These are phyloP conservation scores for Silurus lanzhouensis DNA, from an alignment of 2,797 vertebrate genomes.

Conservation along the genomic window DNA sequence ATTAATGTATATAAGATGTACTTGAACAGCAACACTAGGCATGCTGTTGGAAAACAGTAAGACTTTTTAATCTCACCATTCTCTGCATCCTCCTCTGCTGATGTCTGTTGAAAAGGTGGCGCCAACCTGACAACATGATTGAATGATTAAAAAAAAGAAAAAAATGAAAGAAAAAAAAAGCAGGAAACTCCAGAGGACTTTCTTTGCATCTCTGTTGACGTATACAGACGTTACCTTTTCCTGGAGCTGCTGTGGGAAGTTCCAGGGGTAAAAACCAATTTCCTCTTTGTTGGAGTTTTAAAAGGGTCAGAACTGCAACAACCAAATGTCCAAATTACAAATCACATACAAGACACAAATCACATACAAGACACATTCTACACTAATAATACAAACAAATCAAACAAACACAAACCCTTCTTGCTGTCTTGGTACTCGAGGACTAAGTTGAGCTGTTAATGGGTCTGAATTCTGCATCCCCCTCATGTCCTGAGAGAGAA, in stretches of 20 bases:
- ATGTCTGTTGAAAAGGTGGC: slow-evolving; percentile 47
- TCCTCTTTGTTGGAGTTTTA: slow-evolving; percentile 47
- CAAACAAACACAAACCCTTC: slow-evolving; percentile 45
- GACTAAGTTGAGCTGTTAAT: slow-evolving; percentile 52
- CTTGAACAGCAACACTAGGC: neutral
- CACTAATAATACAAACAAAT: neutral
- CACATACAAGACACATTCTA: neutral
- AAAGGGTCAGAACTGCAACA: slow-evolving; percentile 42
- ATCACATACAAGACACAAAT: neutral
- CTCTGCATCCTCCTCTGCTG: slow-evolving; percentile 47
- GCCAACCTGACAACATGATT: slow-evolving; percentile 46
- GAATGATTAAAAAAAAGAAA: slow-evolving; percentile 4
- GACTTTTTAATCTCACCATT: slow-evolving; percentile 38
- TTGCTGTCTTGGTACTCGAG: slow-evolving; percentile 47
- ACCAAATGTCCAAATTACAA: neutral
- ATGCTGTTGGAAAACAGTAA: neutral
- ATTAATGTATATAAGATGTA: no score
- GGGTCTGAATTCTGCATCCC: slow-evolving; percentile 39
- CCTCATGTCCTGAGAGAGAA: slow-evolving; percentile 29
- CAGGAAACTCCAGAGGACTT: neutral
- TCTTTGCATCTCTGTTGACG: neutral
- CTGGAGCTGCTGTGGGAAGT: slow-evolving; percentile 23
- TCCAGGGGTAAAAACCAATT: slow-evolving; percentile 35
- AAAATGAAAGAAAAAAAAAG: neutral
- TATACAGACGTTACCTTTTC: slow-evolving; percentile 40